Evolutionary conservation across 2,113 vertebrate genomes (phyloP).

Genomic region (Baryphthengus martii): DNA sequence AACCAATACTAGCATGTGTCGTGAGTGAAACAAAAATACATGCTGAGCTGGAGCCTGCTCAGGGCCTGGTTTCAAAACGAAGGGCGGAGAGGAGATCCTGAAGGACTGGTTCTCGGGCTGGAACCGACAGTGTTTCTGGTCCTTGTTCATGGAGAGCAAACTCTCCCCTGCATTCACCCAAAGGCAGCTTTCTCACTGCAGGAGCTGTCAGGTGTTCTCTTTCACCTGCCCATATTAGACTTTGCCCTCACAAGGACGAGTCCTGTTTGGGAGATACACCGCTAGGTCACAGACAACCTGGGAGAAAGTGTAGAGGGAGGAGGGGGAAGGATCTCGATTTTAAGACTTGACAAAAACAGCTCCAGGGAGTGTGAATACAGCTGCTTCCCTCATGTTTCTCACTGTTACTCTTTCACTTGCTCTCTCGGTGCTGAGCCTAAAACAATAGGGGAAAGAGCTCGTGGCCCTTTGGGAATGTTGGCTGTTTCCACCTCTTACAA

Average conservation of each 20-base stretch:
- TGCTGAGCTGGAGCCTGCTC: constrained; percentile 7
- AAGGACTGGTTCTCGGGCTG: background rate
- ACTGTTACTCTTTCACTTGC: background rate
- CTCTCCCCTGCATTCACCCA: background rate
- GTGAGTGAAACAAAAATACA: background rate
- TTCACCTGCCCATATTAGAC: background rate
- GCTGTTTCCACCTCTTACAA: background rate
- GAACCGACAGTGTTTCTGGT: background rate
- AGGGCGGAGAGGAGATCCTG: background rate
- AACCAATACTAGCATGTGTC: background rate
- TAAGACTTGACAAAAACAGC: background rate
- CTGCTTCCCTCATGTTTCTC: background rate
- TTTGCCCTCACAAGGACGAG: background rate
- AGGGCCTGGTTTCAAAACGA: background rate
- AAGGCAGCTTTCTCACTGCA: background rate
- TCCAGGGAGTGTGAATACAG: background rate
- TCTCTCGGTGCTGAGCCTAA: background rate
- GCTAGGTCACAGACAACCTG: background rate
- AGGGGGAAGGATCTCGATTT: background rate
- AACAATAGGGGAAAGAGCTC: background rate
- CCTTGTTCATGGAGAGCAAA: background rate
- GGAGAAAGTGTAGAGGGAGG: background rate
- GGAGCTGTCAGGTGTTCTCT: background rate
- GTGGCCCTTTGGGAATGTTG: background rate
- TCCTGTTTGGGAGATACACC: background rate